phyloP scores from a whole-genome alignment of 2,888 invertebrate genomes.

The Tolmerus cingulatus region DNA sequence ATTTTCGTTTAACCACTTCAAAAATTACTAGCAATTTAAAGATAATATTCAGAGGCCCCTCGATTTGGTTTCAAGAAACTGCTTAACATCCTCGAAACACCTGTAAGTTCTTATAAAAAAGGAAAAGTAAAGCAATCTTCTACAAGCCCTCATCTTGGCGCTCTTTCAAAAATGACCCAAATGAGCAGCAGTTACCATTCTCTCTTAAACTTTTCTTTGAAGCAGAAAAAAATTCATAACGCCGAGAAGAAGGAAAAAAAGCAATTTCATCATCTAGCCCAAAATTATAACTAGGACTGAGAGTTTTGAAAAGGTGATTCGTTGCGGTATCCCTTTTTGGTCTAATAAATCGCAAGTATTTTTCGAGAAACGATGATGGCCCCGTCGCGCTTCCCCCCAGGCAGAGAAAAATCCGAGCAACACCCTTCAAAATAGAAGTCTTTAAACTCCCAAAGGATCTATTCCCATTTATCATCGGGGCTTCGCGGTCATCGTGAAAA shows the following conservation, averaged over 20 bases:
- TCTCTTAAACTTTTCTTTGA: not conserved
- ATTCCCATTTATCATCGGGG: not conserved
- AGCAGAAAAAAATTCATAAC: not conserved
- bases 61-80: not conserved
- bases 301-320: not conserved
- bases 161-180: not conserved
- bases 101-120: not conserved
- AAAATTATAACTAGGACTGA: not conserved
- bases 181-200: not conserved
- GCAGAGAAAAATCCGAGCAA: not conserved
- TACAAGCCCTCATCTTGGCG: not conserved
- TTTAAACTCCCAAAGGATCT: not conserved
- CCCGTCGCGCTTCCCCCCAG: not conserved
- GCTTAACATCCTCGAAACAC: not conserved
- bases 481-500: not conserved
- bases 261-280: not conserved
- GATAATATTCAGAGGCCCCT: not conserved
- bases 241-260: not conserved
- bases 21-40: not conserved
- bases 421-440: not conserved
- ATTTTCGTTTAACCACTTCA: not conserved
- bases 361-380: not conserved
- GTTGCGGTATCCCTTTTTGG: not conserved
- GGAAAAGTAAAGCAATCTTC: not conserved
- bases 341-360: not conserved